Base-by-base conservation (phyloP, 1,140 invertebrate genomes). In the Tyrophagus putrescentiae region DNA sequence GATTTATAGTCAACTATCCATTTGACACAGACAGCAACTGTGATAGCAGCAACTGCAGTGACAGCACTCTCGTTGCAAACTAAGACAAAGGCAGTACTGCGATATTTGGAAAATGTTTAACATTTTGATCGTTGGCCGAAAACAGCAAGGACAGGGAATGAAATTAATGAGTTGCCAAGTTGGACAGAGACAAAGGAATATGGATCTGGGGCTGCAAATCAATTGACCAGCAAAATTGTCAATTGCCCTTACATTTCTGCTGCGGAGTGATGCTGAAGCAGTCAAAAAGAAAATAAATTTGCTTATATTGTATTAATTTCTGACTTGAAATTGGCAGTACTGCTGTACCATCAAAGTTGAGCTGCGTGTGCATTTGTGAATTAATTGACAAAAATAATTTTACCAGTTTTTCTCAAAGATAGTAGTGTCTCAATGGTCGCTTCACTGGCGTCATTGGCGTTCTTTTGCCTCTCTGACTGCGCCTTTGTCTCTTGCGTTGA, bases 301-400 rank as follows among this genome's bases (percentile, higher is more conserved):
- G 45, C 45, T 48, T 48, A 48, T n/a, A n/a, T 48, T 48, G 18
- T 29, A 7, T 48, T 48, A 48, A 48, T 48, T 48, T 29, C 21
- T 7, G 45, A 9, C 23, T 21, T 48, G 45, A n/a, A n/a, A n/a
- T n/a, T n/a, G n/a, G n/a, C n/a, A n/a, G n/a, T n/a, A n/a, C n/a
- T n/a, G n/a, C n/a, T n/a, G n/a, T n/a, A n/a, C n/a, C n/a, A n/a
- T n/a, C n/a, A n/a, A n/a, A n/a, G n/a, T n/a, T 6, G 45, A 21
- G 21, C 13, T 39, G 13, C 21, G 21, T 48, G 7, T 18, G 18
- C 45, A 48, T 48, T 48, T 6, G 45, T 18, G 45, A 48, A 48
- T 48, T 48, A 48, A 48, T 48, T 48, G 45, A 18, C 7, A 29
- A 48, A 48, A 48, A 48, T 48, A 48, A 48, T 48, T n/a, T n/a